Base-by-base conservation (phyloP, 2,797 vertebrate genomes). In the Acipenser transmontanus region DNA sequence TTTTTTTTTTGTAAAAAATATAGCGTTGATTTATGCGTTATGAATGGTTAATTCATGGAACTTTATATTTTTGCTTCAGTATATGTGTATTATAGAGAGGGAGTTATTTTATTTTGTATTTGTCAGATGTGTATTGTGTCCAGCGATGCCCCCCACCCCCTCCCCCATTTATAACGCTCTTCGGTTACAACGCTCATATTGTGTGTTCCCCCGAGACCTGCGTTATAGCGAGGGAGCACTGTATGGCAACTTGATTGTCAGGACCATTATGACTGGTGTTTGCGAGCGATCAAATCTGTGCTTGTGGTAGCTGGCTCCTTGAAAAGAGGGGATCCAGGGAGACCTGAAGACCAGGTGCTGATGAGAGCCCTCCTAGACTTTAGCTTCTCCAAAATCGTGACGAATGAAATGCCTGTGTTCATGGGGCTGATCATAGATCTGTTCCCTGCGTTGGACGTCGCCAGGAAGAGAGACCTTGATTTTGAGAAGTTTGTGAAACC, bases 201-300 rank as follows among this genome's bases (percentile, higher is more conserved):
- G 34, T 4, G 3, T 34, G 4, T 17, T 34, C 34, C 34, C 34
- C 2, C 2, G 4, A 3, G 34, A 34, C 34, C 3, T 34, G 34
- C 34, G 34, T 34, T 34, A 34, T 34, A 34, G 4, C 4, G 34
- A 34, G 34, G 3, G 34, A 34, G 34, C 34, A 1, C 34, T 4
- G 34, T 34, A 34, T 34, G 3, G 34, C 34, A 34, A 34, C 34
- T 34, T 34, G 34, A 34, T 34, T 34, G 34, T 34, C 49, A 94
- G 93, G 93, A 94, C 72, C 96, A 99, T 84, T 98, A 99, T 0
- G 96, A 99, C 82, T 98, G 97, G 96, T 96, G 97, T 1, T 83
- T 99, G 49, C 76, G 96, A 51, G 96, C 96, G 62, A 97, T 99
- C 77, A 99, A 99, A 78, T 98, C 96, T 0, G 95, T 99, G 6